A percentile compares a stretch with the other conserved stretches of the same genome.
Evolutionary conservation across 1,140 invertebrate genomes (phyloP).

Genomic region (Heliconius congener): DNA sequence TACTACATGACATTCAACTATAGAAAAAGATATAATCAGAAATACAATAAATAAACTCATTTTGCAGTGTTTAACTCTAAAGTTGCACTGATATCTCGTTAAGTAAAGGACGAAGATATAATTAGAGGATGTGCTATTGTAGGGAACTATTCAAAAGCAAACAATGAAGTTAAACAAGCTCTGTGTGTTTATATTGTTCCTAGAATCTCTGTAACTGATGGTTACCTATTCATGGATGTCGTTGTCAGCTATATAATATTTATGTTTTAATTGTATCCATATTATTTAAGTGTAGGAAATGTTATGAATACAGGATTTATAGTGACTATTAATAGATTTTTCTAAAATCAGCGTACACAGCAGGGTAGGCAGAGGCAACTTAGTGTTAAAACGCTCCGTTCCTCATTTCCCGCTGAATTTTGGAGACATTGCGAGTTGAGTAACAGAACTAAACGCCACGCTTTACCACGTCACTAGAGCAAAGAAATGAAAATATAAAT

Average conservation of each 20-base stretch:
- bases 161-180: neutral
- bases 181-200: neutral
- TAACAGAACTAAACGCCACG: too few species aligned
- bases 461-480: too few species aligned
- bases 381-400: neutral
- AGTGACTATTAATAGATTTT: too few species aligned
- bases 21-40: constrained; percentile 2
- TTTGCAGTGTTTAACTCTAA: neutral
- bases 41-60: neutral
- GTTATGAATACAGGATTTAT: neutral
- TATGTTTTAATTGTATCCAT: neutral
- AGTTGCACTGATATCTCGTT: neutral
- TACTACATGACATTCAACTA: constrained; percentile 50
- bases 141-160: neutral
- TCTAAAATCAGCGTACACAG: neutral
- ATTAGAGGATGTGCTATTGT: neutral
- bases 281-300: neutral
- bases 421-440: too few species aligned
- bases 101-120: neutral
- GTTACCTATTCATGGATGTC: neutral
- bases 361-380: neutral
- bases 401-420: too few species aligned
- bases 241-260: neutral
- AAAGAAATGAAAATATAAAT: too few species aligned
- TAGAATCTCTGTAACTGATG: neutral